Evolutionary conservation across 2,888 invertebrate genomes (phyloP), one percentile per base, ranked within the genome.

Genomic region (Cosmorhoe ocellata): DNA sequence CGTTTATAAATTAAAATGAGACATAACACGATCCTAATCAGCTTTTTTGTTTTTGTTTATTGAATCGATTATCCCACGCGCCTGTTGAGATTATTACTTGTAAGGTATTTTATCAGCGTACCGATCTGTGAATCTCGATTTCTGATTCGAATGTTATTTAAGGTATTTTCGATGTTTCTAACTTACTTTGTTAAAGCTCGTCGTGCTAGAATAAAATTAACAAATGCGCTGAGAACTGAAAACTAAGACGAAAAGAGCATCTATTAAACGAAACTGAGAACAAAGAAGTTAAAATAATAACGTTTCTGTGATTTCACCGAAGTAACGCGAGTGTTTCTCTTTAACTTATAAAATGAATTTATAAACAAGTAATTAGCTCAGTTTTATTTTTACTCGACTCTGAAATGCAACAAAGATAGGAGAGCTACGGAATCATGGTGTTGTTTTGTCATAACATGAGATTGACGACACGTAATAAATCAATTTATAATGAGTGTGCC

Each of bases 391-490:
- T 41, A 2, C 33, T 42, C 14, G 10, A 18, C 18, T 18, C 18
- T 44, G 34, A 43, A 47, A 74, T 73, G 71, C 69, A 74, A 71
- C 68, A 71, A 78, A 74, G 67, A 73, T 72, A 64, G 66, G 52
- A 58, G 63, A 63, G 66, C 64, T 67, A 61, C 58, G 64, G 65
- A 69, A 71, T 66, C 69, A 74, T 79, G 74, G 76, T 72, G 18
- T 2, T 18, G 18, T 18, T 18, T 2, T 18, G 73, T 71, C 80
- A 84, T 84, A 83, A 79, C 77, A 71, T 69, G 73, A 71, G 79
- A 82, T 81, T 78, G 85, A 87, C 84, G 83, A 75, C 71, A 64
- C 64, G 61, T 67, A 78, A 87, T 88, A 85, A 84, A 87, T 87
- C 86, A 88, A 73, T 67, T 57, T 61, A 64, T 66, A 74, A 69